A percentile compares a stretch with the other conserved stretches of the same genome.
phyloP scores from a whole-genome alignment of 2,797 vertebrate genomes.

The Malurus splendens region DNA sequence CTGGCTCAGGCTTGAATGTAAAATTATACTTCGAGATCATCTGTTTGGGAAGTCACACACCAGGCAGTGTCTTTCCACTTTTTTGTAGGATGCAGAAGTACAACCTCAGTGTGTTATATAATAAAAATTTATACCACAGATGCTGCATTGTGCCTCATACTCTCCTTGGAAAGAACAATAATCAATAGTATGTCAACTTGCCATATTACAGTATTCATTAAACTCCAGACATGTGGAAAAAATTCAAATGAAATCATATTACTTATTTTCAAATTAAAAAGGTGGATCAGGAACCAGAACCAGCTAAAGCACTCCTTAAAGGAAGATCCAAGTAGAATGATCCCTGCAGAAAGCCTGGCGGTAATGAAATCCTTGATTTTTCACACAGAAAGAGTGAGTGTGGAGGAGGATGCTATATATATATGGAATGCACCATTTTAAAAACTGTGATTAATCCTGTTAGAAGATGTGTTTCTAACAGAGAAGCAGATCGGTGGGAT shows the following conservation, averaged over 20 bases:
- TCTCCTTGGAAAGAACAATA: not conserved
- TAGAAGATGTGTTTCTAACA: not conserved
- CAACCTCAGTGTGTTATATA: not conserved
- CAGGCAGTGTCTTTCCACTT: not conserved
- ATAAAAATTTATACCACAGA: not conserved
- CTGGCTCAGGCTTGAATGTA: not conserved
- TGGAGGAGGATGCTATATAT: not conserved
- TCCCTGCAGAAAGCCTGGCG: not conserved
- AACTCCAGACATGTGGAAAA: not conserved
- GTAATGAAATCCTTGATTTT: not conserved
- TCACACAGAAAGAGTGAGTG: not conserved
- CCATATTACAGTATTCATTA: not conserved
- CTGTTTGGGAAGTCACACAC: not conserved
- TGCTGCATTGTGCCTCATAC: not conserved
- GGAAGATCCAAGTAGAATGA: not conserved
- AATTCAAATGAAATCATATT: not conserved
- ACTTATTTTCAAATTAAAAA: not conserved
- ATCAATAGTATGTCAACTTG: not conserved
- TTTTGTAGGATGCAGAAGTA: not conserved
- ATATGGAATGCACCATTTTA: not conserved
- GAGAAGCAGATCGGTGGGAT: not conserved
- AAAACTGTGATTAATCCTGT: slow-evolving; percentile 17
- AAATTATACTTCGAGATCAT: not conserved
- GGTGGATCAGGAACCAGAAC: not conserved
- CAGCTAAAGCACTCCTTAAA: not conserved